These are phyloP conservation scores for Galerucella pusilla DNA, from an alignment of 2,888 invertebrate genomes.

Conservation along the genomic window DNA sequence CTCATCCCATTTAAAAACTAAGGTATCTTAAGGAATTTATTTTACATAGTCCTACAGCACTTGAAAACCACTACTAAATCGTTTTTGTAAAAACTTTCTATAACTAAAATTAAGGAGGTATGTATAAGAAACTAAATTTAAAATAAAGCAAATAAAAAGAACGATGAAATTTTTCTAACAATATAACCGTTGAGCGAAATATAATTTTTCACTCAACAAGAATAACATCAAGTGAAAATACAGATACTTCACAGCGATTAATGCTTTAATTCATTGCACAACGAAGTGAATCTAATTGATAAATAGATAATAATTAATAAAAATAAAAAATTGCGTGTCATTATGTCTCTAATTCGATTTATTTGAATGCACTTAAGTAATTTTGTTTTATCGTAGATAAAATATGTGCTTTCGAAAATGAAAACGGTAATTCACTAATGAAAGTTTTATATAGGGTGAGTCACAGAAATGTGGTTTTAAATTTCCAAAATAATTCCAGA, in stretches of 20 bases:
- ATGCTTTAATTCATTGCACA: slow-evolving; percentile 14
- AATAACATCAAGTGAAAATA: slow-evolving; percentile 8
- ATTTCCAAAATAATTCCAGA: too few relatives aligned
- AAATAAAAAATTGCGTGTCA: slow-evolving; percentile 12
- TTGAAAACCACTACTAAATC: too few relatives aligned
- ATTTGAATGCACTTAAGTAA: slow-evolving; percentile 19
- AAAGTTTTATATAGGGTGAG: background rate
- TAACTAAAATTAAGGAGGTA: too few relatives aligned
- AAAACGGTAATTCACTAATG: background rate
- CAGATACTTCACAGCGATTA: background rate
- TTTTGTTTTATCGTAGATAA: background rate
- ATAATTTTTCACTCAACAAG: too few relatives aligned
- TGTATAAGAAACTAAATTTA: too few relatives aligned
- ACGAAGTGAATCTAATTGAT: slow-evolving; percentile 26
- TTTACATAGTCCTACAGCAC: too few relatives aligned
- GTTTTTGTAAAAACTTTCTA: too few relatives aligned
- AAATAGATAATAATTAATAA: slow-evolving; percentile 21
- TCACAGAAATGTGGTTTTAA: too few relatives aligned
- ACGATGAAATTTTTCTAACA: background rate
- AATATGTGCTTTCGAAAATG: background rate
- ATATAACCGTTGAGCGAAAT: background rate
- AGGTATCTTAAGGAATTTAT: too few relatives aligned
- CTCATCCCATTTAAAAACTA: too few relatives aligned
- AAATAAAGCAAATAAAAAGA: background rate
- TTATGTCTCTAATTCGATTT: slow-evolving; percentile 17